A percentile compares a stretch with the other conserved stretches of the same genome.
phyloP scores from a whole-genome alignment of 2,797 vertebrate genomes.

The Pangasius djambal region DNA sequence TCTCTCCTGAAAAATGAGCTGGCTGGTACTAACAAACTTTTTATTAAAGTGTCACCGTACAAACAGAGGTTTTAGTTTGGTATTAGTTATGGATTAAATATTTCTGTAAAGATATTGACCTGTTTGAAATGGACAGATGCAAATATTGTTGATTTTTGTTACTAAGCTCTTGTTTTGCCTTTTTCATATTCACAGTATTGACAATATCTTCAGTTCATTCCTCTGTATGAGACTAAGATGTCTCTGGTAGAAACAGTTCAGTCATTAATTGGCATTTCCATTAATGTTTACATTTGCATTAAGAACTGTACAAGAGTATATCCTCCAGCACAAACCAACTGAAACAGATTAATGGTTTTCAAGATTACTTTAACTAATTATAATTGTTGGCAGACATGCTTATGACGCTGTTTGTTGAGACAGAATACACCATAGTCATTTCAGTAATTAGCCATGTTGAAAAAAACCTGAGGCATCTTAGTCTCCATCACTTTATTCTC shows the following conservation, averaged over 20 bases:
- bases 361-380: neutral
- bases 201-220: slow-evolving; percentile 75
- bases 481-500: slow-evolving; percentile 57
- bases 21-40: slow-evolving; percentile 42
- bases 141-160: slow-evolving; percentile 62
- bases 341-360: neutral
- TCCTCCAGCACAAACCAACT: neutral
- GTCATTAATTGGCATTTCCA: neutral
- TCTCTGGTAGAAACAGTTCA: slow-evolving; percentile 36
- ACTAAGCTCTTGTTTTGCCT: slow-evolving; percentile 64
- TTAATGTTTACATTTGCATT: neutral
- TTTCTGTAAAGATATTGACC: slow-evolving; percentile 73
- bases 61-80: slow-evolving; percentile 67
- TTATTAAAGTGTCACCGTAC: neutral
- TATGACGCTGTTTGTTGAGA: neutral
- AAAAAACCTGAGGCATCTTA: slow-evolving; percentile 1
- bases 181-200: slow-evolving; percentile 54
- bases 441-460: slow-evolving; percentile 4
- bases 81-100: slow-evolving; percentile 46
- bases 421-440: neutral
- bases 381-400: neutral
- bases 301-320: neutral
- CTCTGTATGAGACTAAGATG: slow-evolving; percentile 64
- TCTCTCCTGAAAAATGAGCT: neutral
- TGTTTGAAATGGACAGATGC: slow-evolving; percentile 68